Evolutionary conservation across 2,113 vertebrate genomes (phyloP), one percentile per base, ranked within the genome.

Genomic region (Alaudala cheleensis): DNA sequence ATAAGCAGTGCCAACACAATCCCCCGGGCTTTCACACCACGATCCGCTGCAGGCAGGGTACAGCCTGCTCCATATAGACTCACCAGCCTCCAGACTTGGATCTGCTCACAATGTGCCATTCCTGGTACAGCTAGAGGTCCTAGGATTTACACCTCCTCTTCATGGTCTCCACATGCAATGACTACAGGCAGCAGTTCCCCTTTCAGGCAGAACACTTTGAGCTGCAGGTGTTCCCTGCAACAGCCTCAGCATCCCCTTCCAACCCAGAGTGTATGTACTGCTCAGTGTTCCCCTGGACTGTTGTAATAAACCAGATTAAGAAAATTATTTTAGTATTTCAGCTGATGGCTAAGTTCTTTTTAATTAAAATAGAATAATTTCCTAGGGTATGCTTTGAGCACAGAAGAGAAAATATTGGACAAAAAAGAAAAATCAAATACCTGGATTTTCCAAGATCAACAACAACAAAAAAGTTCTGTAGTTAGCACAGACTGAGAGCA

Each of bases 341-440:
- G 3, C 15, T 85, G 84, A 57, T 82, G n/a, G 15, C 42, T 62
- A 57, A 12, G n/a, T 77, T 92, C 9, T 90, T 88, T 89, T 95
- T 78, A 93, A 92, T 93, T 90, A 71, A 92, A 95, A 77, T 84
- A 12, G 22, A 83, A 56, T 81, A 37, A 70, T 44, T 93, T 94
- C 13, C 34, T 73, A 67, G 28, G 31, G 14, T 70, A 26, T 71
- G 18, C 40, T 91, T 73, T 81, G 33, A 90, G 47, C 67, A 67
- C 33, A 51, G 47, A 91, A 54, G 15, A 88, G 49, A 87, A 95
- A 88, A 39, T 28, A 2, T 64, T 86, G 83, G 58, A 56, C 51
- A 69, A 87, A 80, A 90, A 9, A 78, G 51, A 71, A 92, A 89
- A 87, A 82, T 57, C 39, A 51, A 87, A 80, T 71, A 83, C 11